Conservation (phyloP, 2,797 vertebrate species). For the Hypotaenidia philippensis region DNA sequence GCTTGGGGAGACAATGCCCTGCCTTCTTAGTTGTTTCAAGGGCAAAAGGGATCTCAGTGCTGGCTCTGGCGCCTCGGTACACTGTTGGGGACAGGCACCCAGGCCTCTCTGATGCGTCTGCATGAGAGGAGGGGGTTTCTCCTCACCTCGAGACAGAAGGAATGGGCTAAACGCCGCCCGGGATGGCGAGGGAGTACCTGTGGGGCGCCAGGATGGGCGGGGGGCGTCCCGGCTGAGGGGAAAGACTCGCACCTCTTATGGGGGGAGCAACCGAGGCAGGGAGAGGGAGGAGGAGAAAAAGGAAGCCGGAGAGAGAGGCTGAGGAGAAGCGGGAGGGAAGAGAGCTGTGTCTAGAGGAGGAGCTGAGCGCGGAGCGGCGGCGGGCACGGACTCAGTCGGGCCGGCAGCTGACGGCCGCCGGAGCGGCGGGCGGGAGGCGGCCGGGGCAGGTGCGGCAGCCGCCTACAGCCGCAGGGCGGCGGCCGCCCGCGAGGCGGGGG, state of each 20-base stretch:
- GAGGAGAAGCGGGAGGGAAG: not conserved
- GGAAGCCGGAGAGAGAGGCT: not conserved
- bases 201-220: not conserved
- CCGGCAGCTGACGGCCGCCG: not conserved
- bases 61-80: not conserved
- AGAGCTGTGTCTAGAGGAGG: conserved; percentile 24
- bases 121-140: fast-evolving
- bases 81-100: not conserved
- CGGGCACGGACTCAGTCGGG: not conserved
- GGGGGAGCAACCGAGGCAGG: not conserved
- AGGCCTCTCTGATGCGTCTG: fast-evolving
- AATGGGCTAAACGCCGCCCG: no score
- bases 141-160: not conserved
- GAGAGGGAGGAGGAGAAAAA: conserved; percentile 26
- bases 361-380: not conserved
- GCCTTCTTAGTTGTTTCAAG: fast-evolving
- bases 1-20: fast-evolving
- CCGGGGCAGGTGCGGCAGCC: not conserved
- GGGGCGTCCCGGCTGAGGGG: not conserved
- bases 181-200: not conserved
- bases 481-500: not conserved
- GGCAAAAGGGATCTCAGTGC: not conserved
- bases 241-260: not conserved
- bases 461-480: not conserved
- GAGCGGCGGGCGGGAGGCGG: not conserved